A percentile compares a stretch with the other conserved stretches of the same genome.
Conservation (phyloP, 2,113 vertebrate genomes). For the Ginglymostoma cirratum region DNA sequence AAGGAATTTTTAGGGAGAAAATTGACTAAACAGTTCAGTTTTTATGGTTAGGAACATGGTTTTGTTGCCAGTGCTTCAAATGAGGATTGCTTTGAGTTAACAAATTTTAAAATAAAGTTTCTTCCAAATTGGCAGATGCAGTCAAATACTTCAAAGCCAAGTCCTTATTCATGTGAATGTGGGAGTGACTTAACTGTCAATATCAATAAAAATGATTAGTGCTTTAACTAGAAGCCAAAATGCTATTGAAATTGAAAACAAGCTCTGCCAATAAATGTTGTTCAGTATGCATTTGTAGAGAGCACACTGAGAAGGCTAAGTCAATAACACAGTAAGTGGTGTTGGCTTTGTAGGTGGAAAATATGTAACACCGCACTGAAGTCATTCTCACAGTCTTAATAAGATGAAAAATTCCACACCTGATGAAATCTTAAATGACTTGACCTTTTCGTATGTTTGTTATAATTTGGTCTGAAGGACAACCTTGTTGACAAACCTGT, state of each 20-base stretch:
- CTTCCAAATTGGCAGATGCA: not conserved
- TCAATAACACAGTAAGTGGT: not conserved
- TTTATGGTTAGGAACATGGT: not conserved
- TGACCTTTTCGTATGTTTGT: not conserved
- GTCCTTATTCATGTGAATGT: not conserved
- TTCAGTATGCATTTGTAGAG: not conserved
- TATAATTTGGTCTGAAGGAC: not conserved
- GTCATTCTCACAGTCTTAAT: not conserved
- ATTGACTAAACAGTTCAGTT: not conserved
- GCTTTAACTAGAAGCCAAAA: not conserved
- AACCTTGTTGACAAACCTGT: not conserved
- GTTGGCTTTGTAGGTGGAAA: not conserved
- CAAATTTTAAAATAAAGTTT: not conserved
- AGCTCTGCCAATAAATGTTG: not conserved
- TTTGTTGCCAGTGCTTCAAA: not conserved
- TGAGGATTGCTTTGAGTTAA: not conserved
- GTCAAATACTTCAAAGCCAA: not conserved
- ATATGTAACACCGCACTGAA: not conserved
- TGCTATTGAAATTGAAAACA: not conserved
- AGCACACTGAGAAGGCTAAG: not conserved
- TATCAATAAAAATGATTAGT: not conserved
- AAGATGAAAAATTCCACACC: not conserved
- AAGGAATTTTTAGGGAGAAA: not conserved
- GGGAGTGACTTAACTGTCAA: not conserved
- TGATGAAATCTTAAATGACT: not conserved